Evolutionary conservation across 2,113 vertebrate genomes (phyloP), one percentile per base, ranked within the genome.

Genomic region (Anas platyrhynchos): DNA sequence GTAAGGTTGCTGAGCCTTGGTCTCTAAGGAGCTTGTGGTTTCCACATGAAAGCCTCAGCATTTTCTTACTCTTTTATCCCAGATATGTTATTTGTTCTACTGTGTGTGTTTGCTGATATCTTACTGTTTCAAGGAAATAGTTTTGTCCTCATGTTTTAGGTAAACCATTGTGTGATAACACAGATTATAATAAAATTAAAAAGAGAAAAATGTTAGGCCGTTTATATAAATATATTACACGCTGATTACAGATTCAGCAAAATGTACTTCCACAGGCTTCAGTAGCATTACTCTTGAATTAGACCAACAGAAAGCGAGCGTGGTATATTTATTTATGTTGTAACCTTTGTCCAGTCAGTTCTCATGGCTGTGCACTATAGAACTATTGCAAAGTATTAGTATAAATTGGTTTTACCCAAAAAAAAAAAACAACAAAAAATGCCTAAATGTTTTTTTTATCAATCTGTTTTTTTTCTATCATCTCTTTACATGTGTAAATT

Each of bases 11-110:
- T 88, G 65, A 79, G 77, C 61, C 20, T 34, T 91, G 36, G 13
- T 84, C 76, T 93, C 82, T 77, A 55, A 90, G 36, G 48, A 88
- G 27, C 38, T 84, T 86, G 73, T 72, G 69, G 34, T 94, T 93
- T 93, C 50, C 41, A 29, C 0, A 5, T 72, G 63, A 93, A 92
- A 88, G 25, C 69, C 52, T 90, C 58, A 38, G 26, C 23, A 58
- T 96, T 88, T 93, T 86, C 56, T 72, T 86, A 16, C 44, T 61
- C 2, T 76, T 85, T 76, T 85, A 55, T 82, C 27, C 23, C n/a
- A 81, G 73, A 58, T 54, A 23, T 3, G 3, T 79, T 79, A n/a
- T 86, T 88, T 78, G n/a, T 89, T 94, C 17, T 77, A 1, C n/a
- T 63, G 3, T 34, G 36, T 81, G 41, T 81, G 44, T 69, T 92